Evolutionary conservation across 2,888 invertebrate species (phyloP), one percentile per base, ranked within the genome.

Genomic region (Cryptophagus acutangulus): DNA sequence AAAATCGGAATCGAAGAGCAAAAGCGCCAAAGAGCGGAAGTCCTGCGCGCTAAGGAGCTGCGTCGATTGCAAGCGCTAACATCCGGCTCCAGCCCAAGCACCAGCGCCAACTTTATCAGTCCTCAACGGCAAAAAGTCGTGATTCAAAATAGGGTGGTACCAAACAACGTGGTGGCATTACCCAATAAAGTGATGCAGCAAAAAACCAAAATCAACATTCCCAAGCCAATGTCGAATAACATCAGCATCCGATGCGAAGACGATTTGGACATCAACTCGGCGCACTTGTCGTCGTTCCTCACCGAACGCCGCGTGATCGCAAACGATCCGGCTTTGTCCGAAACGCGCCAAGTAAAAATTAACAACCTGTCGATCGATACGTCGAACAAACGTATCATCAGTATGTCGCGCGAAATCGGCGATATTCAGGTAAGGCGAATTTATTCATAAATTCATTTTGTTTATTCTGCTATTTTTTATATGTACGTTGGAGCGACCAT

Each of bases 351-450:
- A 4, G 36, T 36, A 3, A n/a, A 26, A 8, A 10, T 36, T 15
- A 36, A 36, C 8, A 36, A 36, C 13, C 15, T 36, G 6, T 26
- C 14, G 4, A 10, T 6, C 6, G 26, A 12, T 26, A 36, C 36
- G 13, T 3, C 29, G 3, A 3, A 36, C 4, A 36, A 17, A 14
- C 13, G 15, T 2, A 36, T 36, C 8, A 26, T 36, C 9, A 5
- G 9, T 3, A 9, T 36, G 4, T 36, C 26, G 8, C 8, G 18
- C 8, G 5, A 8, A 9, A 36, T 36, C 14, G 36, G 36, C 8
- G 26, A 36, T 24, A 15, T 36, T 4, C 26, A 36, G 36, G 36
- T 36, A 36, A 36, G 36, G 8, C 6, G 29, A 10, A 10, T 8
- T 8, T 8, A n/a, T 5, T 29, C 5, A 12, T 29, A 5, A 8